phyloP scores from a whole-genome alignment of 1,140 invertebrate species.

The Diachasma alloeum region DNA sequence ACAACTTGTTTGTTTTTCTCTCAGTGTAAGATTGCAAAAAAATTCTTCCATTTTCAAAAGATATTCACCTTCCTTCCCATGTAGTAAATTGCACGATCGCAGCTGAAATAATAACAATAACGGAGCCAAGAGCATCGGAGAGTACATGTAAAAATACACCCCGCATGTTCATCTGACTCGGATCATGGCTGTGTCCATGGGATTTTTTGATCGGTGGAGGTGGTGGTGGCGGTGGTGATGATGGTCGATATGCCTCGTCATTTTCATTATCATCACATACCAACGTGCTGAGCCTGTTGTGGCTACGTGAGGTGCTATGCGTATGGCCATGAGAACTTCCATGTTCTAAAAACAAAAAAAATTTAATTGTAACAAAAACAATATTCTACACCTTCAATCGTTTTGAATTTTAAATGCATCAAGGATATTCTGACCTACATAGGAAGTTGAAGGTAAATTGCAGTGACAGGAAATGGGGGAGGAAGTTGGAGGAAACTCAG shows the following conservation, averaged over 20 bases:
- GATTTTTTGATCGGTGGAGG: conserved; percentile 52
- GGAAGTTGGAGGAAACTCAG: background rate
- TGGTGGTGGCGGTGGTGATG: conserved; percentile 57
- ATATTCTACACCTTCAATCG: background rate
- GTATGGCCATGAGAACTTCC: conserved; percentile 74
- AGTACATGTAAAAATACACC: conserved; percentile 97
- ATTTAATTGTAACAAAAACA: background rate
- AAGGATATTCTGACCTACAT: conserved; percentile 22
- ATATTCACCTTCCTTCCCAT: conserved; percentile 73
- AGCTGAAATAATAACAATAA: conserved; percentile 96
- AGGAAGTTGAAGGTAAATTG: conserved; percentile 26
- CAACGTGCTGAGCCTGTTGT: conserved; percentile 70
- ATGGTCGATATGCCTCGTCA: conserved; percentile 73
- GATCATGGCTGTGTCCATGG: conserved; percentile 70
- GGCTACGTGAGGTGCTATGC: conserved; percentile 73
- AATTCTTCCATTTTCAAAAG: too few species aligned
- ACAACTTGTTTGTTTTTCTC: too few species aligned
- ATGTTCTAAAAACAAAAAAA: conserved; percentile 70
- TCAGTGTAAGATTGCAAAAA: too few species aligned
- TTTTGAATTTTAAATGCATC: background rate
- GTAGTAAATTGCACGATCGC: conserved; percentile 88
- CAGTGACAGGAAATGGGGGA: conserved; percentile 1
- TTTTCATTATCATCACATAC: conserved; percentile 83
- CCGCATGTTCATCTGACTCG: conserved; percentile 94
- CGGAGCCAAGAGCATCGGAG: conserved; percentile 94